Base-by-base conservation (phyloP, 2,797 vertebrate genomes). In the Pterois miles region DNA sequence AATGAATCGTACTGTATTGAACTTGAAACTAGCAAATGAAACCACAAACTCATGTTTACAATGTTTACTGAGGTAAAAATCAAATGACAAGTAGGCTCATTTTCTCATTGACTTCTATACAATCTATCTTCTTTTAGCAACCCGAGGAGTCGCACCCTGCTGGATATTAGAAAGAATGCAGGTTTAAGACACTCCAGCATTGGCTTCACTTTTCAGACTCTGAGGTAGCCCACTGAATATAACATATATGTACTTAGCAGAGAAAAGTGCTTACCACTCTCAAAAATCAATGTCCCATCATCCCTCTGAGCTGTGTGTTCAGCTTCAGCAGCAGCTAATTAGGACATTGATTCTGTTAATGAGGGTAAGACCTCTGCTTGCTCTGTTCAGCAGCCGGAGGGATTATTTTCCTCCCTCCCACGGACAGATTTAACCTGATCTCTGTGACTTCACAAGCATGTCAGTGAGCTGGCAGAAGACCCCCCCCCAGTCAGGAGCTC, bases 321-420 rank as follows among this genome's bases (percentile, higher is more conserved):
- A 13, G 54, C 2, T 4, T 68, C 69, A 69, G 33, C 64, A 67
- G 2, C 40, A n/a, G 33, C 43, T 78, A 34, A 74, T 74, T 4
- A 50, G n/a, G 5, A 8, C 53, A 82, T 46, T 34, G 76, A 84
- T 80, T 65, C 31, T 62, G 34, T 68, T 62, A 52, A 68, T 68
- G 56, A 70, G 65, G 40, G 36, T 36, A 16, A 25, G 18, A 34
- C 5, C 8, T 36, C n/a, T 20, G 34, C 46, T 58, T 1, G 34
- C 34, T 60, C 23, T 14, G 3, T 8, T 8, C 54, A 57, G 36
- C 43, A 11, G 8, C 1, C n/a, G n/a, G n/a, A 50, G 20, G 10
- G 20, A 46, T 71, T 16, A 12, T 43, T 62, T 50, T 16, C 12
- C 13, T 27, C 25, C 9, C 8, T 25, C 48, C 36, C 18, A 2